Conservation (phyloP, 2,113 vertebrate genomes). For the Pycnonotus jocosus region DNA sequence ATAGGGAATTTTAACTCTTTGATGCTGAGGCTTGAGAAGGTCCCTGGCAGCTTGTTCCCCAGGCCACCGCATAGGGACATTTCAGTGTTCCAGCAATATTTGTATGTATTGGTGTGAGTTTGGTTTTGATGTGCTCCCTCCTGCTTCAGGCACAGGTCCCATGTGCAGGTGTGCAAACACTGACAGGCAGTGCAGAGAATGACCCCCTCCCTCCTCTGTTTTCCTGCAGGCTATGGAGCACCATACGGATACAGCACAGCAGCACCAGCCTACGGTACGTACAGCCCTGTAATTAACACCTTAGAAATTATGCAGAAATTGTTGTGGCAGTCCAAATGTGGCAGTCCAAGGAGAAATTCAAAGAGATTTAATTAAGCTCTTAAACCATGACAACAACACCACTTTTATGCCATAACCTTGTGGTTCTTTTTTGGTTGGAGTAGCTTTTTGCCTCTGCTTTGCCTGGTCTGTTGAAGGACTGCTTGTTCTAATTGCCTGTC, state of each 20-base stretch:
- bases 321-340: slow-evolving; percentile 46
- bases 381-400: slow-evolving; percentile 52
- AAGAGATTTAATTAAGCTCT: slow-evolving; percentile 52
- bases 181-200: neutral
- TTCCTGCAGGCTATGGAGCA: slow-evolving; percentile 86
- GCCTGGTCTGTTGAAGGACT: slow-evolving; percentile 76
- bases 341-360: slow-evolving; percentile 44
- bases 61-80: fast-evolving
- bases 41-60: neutral
- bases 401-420: slow-evolving; percentile 77
- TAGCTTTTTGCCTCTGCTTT: slow-evolving; percentile 79
- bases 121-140: neutral
- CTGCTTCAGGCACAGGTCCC: neutral
- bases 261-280: slow-evolving; percentile 95
- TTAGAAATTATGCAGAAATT: neutral
- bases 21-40: neutral
- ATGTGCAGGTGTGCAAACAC: neutral
- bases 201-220: neutral
- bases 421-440: slow-evolving; percentile 83
- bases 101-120: neutral
- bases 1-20: neutral
- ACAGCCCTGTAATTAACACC: slow-evolving; percentile 6
- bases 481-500: slow-evolving; percentile 82
- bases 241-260: slow-evolving; percentile 94
- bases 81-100: neutral